Conservation (phyloP, 2,888 invertebrate genomes). For the Trachelus iudaicus region DNA sequence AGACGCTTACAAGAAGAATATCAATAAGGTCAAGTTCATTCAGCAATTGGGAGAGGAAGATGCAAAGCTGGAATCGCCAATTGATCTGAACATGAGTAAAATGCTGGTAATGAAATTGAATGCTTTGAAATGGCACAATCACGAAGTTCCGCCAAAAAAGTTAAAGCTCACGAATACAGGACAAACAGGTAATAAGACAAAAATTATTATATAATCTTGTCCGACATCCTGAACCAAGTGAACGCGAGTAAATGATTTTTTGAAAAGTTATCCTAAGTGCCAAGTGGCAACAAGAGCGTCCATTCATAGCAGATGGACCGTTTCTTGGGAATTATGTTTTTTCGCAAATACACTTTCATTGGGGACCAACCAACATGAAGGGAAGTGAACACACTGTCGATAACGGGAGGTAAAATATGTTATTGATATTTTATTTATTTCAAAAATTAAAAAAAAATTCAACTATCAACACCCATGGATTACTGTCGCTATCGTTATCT, state of each 20-base stretch:
- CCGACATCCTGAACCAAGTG: background rate
- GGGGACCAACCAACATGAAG: constrained; percentile 72
- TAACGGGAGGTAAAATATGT: constrained; percentile 54
- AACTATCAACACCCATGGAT: background rate
- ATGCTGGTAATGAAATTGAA: constrained; percentile 64
- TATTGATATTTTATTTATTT: constrained; percentile 2
- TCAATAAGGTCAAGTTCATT: background rate
- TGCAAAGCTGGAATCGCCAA: constrained; percentile 61
- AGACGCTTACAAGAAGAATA: background rate
- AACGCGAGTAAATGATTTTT: background rate
- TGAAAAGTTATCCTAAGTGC: constrained; percentile 71
- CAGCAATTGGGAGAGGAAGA: background rate
- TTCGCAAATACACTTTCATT: constrained; percentile 78
- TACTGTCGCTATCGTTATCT: background rate
- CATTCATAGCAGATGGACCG: constrained; percentile 72
- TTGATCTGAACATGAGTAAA: constrained; percentile 63
- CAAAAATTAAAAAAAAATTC: background rate
- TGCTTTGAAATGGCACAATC: constrained; percentile 66
- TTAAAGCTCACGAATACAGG: constrained; percentile 77
- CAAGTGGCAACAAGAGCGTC: constrained; percentile 73
- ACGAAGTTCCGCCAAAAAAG: constrained; percentile 72
- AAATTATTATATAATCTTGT: background rate
- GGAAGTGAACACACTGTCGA: constrained; percentile 77
- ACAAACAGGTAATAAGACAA: constrained; percentile 68
- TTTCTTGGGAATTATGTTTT: constrained; percentile 72